A percentile compares a stretch with the other conserved stretches of the same genome.
Evolutionary conservation across 1,140 invertebrate species (phyloP).

Genomic region (Sycophaga agraensis): DNA sequence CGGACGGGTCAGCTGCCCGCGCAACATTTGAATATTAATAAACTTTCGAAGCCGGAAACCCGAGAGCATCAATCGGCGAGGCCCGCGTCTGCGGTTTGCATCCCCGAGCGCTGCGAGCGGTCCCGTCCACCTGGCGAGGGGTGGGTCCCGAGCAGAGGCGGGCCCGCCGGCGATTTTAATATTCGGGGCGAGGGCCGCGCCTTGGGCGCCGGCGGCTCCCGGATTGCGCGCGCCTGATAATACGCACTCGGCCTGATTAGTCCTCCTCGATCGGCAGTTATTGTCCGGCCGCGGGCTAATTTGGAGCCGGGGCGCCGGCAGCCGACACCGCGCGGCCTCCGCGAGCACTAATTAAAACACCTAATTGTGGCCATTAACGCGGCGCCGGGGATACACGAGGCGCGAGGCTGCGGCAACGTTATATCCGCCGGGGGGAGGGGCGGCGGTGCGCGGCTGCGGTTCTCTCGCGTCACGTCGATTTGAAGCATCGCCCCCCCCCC

Average conservation of each 20-base stretch:
- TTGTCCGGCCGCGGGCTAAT: constrained; percentile 54
- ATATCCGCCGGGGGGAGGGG: neutral
- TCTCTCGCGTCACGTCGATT: constrained; percentile 1
- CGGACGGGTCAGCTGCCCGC: no score
- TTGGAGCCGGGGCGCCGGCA: constrained; percentile 37
- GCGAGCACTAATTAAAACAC: constrained; percentile 56
- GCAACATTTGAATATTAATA: no score
- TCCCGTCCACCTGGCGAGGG: no score
- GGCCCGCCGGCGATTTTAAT: no score
- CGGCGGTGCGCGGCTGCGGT: neutral
- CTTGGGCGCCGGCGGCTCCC: no score
- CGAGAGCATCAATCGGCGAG: no score
- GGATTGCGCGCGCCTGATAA: constrained; percentile 9
- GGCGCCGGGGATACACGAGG: constrained; percentile 47
- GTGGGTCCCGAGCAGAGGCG: no score
- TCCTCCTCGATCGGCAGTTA: constrained; percentile 56
- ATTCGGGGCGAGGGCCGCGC: no score
- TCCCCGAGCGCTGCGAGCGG: no score
- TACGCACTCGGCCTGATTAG: constrained; percentile 45
- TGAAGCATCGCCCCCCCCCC: neutral
- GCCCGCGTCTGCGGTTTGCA: no score
- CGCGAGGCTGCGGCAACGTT: constrained; percentile 12
- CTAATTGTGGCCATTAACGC: constrained; percentile 58
- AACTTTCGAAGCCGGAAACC: no score
- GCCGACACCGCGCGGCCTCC: constrained; percentile 34